Evolutionary conservation across 1,140 invertebrate species (phyloP).

Genomic region (Lasioglossum albipes): DNA sequence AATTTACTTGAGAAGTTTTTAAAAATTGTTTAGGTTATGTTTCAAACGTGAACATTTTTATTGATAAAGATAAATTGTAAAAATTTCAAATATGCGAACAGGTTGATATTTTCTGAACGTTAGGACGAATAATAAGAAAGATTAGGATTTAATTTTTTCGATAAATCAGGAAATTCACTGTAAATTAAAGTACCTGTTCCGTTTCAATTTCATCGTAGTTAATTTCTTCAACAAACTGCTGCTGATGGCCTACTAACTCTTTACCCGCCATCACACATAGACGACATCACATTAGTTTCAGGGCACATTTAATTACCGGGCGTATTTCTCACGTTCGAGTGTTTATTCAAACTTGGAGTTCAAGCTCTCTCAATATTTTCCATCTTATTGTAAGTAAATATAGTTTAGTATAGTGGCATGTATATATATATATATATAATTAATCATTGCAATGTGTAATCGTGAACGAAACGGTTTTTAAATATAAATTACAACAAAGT

Average conservation of each 20-base stretch:
- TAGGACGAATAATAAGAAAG: neutral
- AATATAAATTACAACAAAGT: no score
- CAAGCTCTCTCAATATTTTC: slow-evolving; percentile 26
- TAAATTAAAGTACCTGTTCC: slow-evolving; percentile 76
- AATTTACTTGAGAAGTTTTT: neutral
- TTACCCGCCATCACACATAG: slow-evolving; percentile 78
- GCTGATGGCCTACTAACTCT: slow-evolving; percentile 75
- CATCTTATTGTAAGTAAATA: no score
- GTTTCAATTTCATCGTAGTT: slow-evolving; percentile 82
- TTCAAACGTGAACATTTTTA: slow-evolving; percentile 10
- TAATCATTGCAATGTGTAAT: no score
- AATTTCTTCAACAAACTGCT: slow-evolving; percentile 83
- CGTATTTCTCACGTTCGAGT: slow-evolving; percentile 21
- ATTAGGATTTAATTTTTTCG: neutral
- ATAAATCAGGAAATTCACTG: neutral
- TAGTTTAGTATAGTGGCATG: slow-evolving; percentile 27
- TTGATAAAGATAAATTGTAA: neutral
- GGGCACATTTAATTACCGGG: slow-evolving; percentile 60
- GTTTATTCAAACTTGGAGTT: slow-evolving; percentile 53
- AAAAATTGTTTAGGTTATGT: slow-evolving; percentile 29
- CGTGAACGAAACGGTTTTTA: no score
- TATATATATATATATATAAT: neutral
- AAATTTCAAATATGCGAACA: neutral
- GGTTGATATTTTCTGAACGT: neutral
- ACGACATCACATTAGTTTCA: slow-evolving; percentile 67